These are phyloP conservation scores for Drosophila nigromelanica DNA, from an alignment of 1,140 invertebrate species.

Conservation along the genomic window DNA sequence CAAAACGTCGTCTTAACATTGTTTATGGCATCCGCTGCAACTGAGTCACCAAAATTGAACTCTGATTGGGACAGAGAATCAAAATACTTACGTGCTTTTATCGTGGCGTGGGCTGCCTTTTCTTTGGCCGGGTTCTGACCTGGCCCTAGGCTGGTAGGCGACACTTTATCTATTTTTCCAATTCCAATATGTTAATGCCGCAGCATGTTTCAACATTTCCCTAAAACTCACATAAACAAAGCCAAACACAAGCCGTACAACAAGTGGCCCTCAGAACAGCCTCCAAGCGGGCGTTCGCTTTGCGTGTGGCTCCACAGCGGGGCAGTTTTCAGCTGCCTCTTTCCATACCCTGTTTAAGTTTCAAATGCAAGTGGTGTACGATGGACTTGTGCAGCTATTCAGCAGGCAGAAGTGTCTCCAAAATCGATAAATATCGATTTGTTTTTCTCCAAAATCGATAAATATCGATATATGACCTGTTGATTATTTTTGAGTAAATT, in stretches of 20 bases:
- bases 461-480: no score
- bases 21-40: slow-evolving; percentile 39
- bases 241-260: slow-evolving; percentile 4
- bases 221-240: slow-evolving; percentile 24
- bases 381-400: no score
- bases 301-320: slow-evolving; percentile 33
- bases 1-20: slow-evolving; percentile 16
- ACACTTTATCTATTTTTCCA: neutral
- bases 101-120: slow-evolving; percentile 19
- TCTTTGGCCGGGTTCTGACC: neutral
- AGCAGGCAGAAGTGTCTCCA: no score
- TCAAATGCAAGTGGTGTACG: no score
- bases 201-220: slow-evolving; percentile 24
- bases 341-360: neutral
- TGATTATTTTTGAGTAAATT: no score
- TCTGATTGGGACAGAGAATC: neutral
- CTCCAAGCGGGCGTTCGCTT: slow-evolving; percentile 6
- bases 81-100: no score
- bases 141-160: neutral
- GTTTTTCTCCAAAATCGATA: no score
- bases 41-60: slow-evolving; percentile 22
- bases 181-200: slow-evolving; percentile 28
- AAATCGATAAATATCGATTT: no score
- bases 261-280: slow-evolving; percentile 26
- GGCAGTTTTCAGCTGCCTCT: slow-evolving; percentile 7